Evolutionary conservation across 1,140 invertebrate species (phyloP).

Genomic region (Drosophila littoralis): DNA sequence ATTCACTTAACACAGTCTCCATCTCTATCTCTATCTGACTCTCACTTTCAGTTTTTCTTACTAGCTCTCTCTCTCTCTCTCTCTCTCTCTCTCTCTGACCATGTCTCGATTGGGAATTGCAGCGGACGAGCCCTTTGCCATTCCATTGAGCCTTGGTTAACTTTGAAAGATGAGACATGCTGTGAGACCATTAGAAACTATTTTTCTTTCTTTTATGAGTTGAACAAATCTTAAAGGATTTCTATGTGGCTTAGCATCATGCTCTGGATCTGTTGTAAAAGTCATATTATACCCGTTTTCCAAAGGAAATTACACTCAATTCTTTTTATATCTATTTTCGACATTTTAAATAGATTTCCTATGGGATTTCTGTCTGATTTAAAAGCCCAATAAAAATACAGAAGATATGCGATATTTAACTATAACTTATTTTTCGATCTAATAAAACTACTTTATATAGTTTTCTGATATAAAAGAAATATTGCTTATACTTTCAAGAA

Average conservation of each 20-base stretch:
- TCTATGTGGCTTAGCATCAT: background rate
- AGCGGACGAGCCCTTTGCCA: slow-evolving; percentile 12
- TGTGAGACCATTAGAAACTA: background rate
- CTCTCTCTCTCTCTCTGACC: slow-evolving; percentile 2
- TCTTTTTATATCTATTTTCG: too few relatives aligned
- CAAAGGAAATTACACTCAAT: too few relatives aligned
- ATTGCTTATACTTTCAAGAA: too few relatives aligned
- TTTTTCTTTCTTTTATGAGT: background rate
- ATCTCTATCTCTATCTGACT: background rate
- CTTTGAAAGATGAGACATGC: background rate
- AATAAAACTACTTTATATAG: too few relatives aligned
- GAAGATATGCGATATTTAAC: too few relatives aligned
- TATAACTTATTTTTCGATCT: too few relatives aligned
- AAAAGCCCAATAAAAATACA: too few relatives aligned
- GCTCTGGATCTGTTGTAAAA: too few relatives aligned
- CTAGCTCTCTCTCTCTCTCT: background rate
- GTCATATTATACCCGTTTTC: too few relatives aligned
- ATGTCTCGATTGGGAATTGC: slow-evolving; percentile 37
- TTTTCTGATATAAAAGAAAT: too few relatives aligned
- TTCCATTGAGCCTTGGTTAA: background rate
- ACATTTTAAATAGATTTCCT: too few relatives aligned
- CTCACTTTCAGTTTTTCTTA: background rate
- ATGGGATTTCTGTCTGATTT: too few relatives aligned
- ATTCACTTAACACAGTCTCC: slow-evolving; percentile 47
- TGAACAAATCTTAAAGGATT: slow-evolving; percentile 1